Percentiles rank a stretch among this genome's conserved stretches.
Conservation (phyloP, 2,797 vertebrate genomes). For the Macroramphosus scolopax region DNA sequence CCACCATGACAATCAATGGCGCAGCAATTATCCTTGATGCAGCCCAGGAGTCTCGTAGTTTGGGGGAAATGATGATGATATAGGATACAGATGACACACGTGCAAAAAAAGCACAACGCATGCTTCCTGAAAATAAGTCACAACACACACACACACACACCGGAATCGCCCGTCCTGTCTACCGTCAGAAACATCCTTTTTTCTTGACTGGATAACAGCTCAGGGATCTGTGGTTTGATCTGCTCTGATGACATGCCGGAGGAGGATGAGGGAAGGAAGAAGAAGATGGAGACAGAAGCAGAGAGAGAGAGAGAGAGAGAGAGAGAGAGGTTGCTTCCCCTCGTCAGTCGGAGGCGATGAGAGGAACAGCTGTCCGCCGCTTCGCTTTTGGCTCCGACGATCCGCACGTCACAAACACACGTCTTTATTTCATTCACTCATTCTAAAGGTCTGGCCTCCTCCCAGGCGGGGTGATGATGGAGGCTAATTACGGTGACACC, state of each 20-base stretch:
- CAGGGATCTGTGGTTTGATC: conserved; percentile 38
- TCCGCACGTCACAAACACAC: conserved; percentile 21
- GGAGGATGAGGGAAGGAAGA: conserved; percentile 22
- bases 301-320: conserved; percentile 18
- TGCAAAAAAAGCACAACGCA: neutral
- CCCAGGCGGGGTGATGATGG: conserved; percentile 32
- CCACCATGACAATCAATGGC: conserved; percentile 53
- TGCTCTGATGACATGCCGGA: conserved; percentile 25
- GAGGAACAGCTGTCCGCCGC: conserved; percentile 68
- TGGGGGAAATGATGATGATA: conserved; percentile 41
- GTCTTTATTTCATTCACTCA: conserved; percentile 31
- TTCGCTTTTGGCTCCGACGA: conserved; percentile 56
- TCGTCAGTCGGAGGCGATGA: conserved; percentile 55
- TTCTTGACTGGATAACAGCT: conserved; percentile 27
- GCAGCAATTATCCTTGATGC: conserved; percentile 51
- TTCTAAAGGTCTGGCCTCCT: conserved; percentile 12
- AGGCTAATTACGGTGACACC: conserved; percentile 33
- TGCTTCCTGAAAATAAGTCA: conserved; percentile 26
- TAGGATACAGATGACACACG: conserved; percentile 31
- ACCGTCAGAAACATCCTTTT: conserved; percentile 25
- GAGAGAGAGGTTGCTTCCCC: conserved; percentile 32
- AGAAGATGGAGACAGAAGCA: conserved; percentile 4
- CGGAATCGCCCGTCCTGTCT: conserved; percentile 1
- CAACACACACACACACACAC: conserved; percentile 1
- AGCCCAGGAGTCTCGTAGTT: conserved; percentile 31